A percentile compares a stretch with the other conserved stretches of the same genome.
These are phyloP conservation scores for Xenopus tropicalis DNA, from an alignment of 2,113 vertebrate genomes.

Conservation along the genomic window DNA sequence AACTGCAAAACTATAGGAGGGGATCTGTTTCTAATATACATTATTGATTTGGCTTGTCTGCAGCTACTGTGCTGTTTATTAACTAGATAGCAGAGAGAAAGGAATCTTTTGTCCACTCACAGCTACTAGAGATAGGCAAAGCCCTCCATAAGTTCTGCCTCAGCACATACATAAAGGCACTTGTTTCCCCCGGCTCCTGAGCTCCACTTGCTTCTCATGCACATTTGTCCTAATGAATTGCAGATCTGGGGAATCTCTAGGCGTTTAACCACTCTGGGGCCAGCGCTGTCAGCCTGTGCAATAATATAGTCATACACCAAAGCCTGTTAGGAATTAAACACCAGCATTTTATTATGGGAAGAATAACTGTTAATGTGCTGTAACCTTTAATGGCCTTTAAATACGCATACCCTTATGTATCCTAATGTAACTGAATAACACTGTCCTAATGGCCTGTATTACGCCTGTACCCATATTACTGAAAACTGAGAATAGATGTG, in stretches of 20 bases:
- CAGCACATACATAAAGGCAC: neutral
- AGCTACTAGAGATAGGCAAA: neutral
- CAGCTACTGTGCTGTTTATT: conserved; percentile 22
- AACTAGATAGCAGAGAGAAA: conserved; percentile 14
- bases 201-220: neutral
- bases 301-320: neutral
- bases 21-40: conserved; percentile 31
- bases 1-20: conserved; percentile 19
- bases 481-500: too few relatives aligned
- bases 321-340: neutral
- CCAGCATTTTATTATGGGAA: neutral
- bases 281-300: neutral
- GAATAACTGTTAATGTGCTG: neutral
- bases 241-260: neutral
- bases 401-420: too few relatives aligned
- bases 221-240: neutral
- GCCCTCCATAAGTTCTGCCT: neutral
- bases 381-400: neutral
- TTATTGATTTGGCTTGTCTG: conserved; percentile 39
- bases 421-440: too few relatives aligned
- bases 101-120: neutral
- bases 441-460: too few relatives aligned
- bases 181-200: too few relatives aligned
- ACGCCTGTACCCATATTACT: too few relatives aligned
- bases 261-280: neutral